Conservation (phyloP, 2,888 invertebrate species). For the Hedychridium roseum region DNA sequence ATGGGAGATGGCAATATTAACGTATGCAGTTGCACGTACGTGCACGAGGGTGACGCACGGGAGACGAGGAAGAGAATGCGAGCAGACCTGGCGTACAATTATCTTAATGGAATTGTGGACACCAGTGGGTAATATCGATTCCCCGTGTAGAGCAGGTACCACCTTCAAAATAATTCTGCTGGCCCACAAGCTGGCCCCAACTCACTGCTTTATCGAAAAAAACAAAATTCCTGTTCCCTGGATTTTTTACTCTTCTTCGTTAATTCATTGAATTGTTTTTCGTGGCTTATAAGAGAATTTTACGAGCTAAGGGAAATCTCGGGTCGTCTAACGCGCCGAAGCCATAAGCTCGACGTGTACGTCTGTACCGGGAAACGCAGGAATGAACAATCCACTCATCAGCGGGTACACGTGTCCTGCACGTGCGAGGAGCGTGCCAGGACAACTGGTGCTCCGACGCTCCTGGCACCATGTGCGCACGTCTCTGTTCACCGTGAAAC, state of each 20-base stretch:
- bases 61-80: conserved; percentile 28
- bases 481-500: too few species aligned
- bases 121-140: conserved; percentile 53
- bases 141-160: conserved; percentile 16
- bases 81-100: conserved; percentile 46
- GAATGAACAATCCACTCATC: conserved; percentile 63
- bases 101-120: conserved; percentile 60
- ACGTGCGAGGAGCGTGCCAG: conserved; percentile 58
- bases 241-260: too few species aligned
- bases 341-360: not conserved
- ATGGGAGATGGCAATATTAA: too few species aligned
- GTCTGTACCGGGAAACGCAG: conserved; percentile 45
- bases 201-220: too few species aligned
- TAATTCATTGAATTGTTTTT: too few species aligned
- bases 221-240: too few species aligned
- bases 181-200: too few species aligned
- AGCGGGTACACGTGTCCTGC: conserved; percentile 54
- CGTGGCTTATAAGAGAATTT: too few species aligned
- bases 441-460: conserved; percentile 59
- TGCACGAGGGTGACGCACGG: not conserved
- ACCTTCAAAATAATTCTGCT: too few species aligned
- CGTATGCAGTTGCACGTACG: not conserved
- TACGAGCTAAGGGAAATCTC: too few species aligned
- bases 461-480: conserved; percentile 52
- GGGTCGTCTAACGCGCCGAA: too few species aligned